These are phyloP conservation scores for Elgonia sp. DNA, from an alignment of 2,888 invertebrate species.

Conservation along the genomic window DNA sequence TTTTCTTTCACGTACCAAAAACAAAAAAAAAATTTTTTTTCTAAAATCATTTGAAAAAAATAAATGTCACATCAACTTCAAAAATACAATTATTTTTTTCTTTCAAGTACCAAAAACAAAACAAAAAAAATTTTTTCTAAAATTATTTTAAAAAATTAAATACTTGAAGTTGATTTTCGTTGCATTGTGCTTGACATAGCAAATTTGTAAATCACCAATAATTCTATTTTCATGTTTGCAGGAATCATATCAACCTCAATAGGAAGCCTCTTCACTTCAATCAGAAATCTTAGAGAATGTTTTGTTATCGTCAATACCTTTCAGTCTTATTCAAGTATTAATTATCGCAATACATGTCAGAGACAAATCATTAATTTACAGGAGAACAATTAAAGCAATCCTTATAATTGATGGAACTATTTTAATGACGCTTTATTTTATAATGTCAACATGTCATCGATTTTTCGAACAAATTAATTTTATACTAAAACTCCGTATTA, in stretches of 20 bases:
- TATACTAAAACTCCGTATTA: no score
- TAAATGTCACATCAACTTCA: no score
- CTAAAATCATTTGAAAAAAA: no score
- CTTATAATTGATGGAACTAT: slow-evolving; percentile 28
- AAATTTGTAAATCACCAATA: slow-evolving; percentile 36
- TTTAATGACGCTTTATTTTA: slow-evolving; percentile 31
- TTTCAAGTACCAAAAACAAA: no score
- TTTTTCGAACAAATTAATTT: no score
- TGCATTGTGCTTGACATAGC: background rate
- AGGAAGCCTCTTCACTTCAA: slow-evolving; percentile 66
- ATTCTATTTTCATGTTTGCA: slow-evolving; percentile 47
- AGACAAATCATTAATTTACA: slow-evolving; percentile 60
- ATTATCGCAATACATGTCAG: slow-evolving; percentile 60
- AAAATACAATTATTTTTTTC: no score
- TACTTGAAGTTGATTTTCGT: background rate
- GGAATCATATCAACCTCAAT: slow-evolving; percentile 68
- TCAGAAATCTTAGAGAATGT: slow-evolving; percentile 67
- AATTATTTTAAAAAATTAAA: no score
- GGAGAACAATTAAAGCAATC: slow-evolving; percentile 49
- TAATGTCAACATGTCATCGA: slow-evolving; percentile 31
- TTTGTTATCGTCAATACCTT: slow-evolving; percentile 65
- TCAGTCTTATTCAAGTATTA: slow-evolving; percentile 68
- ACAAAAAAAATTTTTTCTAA: no score
- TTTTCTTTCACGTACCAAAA: no score
- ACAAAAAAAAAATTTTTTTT: no score